Base-by-base conservation (phyloP, 2,888 invertebrate species). In the Cerastis rubricosa region DNA sequence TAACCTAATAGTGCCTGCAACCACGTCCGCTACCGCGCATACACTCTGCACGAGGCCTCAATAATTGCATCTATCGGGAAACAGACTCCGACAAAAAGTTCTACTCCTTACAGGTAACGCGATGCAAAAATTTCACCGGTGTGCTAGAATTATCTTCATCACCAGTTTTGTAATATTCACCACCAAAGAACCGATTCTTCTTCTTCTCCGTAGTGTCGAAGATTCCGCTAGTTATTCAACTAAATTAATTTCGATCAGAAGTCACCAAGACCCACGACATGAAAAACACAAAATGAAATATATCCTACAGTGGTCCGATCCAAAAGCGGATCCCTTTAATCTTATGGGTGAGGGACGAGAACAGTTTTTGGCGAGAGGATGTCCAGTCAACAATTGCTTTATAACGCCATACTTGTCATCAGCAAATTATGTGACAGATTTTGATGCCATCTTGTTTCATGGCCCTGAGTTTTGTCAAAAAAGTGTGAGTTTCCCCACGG, bases 241-340 rank as follows among this genome's bases (percentile, higher is more conserved):
- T n/a, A 57, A 57, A 57, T 57, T 51, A 51, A 9, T 51, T 19
- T 19, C 8, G 22, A 49, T 35, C 35, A 35, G 35, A 35, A 35
- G 35, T 35, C 35, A 35, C 35, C 35, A 35, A 35, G 35, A 35
- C 35, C 35, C 35, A 35, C 35, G 35, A 35, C 35, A 35, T 35
- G 1, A 47, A 19, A n/a, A 49, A 5, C 17, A 4, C 2, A 4
- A 49, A 6, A n/a, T 69, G 17, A 77, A 77, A 70, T 70, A 51
- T 79, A 78, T 77, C 25, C 71, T 77, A 8, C 71, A 79, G 45
- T 77, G 77, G 77, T 78, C 79, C 45, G 35, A 35, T 19, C 14
- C 51, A 0, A 4, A 40, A 5, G 22, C 43, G 2, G 71, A 77
- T 45, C 77, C 77, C 11, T 77, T 77, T 14, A 14, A n/a, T 29